Evolutionary conservation across 2,113 vertebrate species (phyloP).

Genomic region (Solenodon paradoxus): DNA sequence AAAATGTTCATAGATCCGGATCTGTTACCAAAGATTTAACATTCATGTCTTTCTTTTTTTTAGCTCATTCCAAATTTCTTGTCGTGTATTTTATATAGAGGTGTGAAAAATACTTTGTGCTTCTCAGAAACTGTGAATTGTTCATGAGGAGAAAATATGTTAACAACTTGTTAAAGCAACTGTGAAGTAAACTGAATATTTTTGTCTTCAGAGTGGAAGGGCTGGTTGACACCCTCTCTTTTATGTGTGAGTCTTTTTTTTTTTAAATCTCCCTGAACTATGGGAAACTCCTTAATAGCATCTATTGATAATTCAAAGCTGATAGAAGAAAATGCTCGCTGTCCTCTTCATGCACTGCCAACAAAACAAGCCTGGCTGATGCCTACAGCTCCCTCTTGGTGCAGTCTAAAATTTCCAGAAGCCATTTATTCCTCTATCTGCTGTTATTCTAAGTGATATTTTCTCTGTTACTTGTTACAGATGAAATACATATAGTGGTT

Average conservation of each 20-base stretch:
- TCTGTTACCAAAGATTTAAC: not conserved
- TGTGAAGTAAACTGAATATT: not conserved
- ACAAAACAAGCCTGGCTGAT: conserved; percentile 37
- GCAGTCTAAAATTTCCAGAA: conserved; percentile 27
- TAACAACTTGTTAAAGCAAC: conserved; percentile 48
- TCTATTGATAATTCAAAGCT: conserved; percentile 46
- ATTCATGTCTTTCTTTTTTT: not conserved
- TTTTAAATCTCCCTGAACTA: accelerated
- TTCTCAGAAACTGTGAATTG: conserved; percentile 1
- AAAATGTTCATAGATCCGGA: not conserved
- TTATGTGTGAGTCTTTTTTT: not conserved
- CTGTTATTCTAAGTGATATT: not conserved
- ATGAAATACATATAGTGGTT: conserved; percentile 7
- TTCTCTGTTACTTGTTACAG: conserved; percentile 11
- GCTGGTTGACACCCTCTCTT: not conserved
- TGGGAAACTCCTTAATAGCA: not conserved
- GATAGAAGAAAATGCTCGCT: conserved; percentile 50
- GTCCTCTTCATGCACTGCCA: conserved; percentile 61
- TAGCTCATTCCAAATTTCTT: conserved; percentile 32
- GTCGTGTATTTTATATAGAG: conserved; percentile 32
- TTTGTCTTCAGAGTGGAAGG: not conserved
- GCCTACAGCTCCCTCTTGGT: conserved; percentile 47
- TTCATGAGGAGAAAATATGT: not conserved
- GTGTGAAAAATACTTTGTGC: conserved; percentile 38
- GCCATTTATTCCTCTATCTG: conserved; percentile 25